These are phyloP conservation scores for Maconellicoccus hirsutus DNA, from an alignment of 1,140 invertebrate genomes.

Conservation along the genomic window DNA sequence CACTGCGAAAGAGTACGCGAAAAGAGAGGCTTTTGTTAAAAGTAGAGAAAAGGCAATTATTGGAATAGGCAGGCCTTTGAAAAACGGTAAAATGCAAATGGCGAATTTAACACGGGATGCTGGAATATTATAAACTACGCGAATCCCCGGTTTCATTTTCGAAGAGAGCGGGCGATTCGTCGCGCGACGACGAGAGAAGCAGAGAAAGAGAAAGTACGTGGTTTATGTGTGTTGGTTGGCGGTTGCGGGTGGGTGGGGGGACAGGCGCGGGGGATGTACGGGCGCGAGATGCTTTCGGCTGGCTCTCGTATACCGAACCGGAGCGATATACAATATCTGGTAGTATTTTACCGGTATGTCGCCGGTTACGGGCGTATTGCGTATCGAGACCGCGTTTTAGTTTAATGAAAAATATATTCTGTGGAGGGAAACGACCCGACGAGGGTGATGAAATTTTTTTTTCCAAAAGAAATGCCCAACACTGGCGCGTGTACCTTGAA, in stretches of 20 bases:
- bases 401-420: too few species aligned
- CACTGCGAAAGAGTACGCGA: too few species aligned
- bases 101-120: neutral
- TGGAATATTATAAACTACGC: slow-evolving; percentile 4
- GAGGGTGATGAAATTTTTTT: too few species aligned
- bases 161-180: neutral
- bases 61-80: neutral
- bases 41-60: neutral
- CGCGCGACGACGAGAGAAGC: neutral
- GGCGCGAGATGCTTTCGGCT: too few species aligned
- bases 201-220: neutral
- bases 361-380: neutral
- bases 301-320: neutral
- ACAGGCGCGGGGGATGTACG: neutral
- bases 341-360: neutral
- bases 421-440: too few species aligned
- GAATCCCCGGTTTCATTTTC: neutral
- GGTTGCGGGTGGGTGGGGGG: neutral
- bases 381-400: too few species aligned
- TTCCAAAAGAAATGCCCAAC: too few species aligned
- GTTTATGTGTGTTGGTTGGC: too few species aligned
- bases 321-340: too few species aligned
- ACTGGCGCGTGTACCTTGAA: too few species aligned
- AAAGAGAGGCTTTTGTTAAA: neutral
- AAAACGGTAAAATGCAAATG: slow-evolving; percentile 4